Evolutionary conservation across 2,888 invertebrate species (phyloP).

Genomic region (Athripsodes cinereus): DNA sequence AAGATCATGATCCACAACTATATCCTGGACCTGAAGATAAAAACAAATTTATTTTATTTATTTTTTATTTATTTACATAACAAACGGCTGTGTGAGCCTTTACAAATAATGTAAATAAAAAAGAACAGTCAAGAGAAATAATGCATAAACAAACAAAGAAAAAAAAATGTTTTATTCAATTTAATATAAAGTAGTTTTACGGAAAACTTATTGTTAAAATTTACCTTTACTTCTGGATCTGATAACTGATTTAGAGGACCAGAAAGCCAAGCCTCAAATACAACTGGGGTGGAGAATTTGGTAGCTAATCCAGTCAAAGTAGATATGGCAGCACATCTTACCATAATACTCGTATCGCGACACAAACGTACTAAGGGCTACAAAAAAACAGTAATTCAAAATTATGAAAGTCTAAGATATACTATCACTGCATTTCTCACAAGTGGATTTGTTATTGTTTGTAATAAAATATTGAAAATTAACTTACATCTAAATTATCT

Average conservation of each 20-base stretch:
- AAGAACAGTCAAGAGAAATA: no score
- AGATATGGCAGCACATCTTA: conserved; percentile 40
- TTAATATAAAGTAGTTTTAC: background rate
- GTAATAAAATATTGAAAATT: background rate
- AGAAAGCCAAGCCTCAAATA: conserved; percentile 40
- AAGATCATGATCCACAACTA: conserved; percentile 39
- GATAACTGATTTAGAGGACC: conserved; percentile 44
- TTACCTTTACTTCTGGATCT: conserved; percentile 44
- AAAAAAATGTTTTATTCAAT: background rate
- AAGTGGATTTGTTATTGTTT: background rate
- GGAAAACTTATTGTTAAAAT: background rate
- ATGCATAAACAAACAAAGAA: no score
- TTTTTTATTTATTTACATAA: no score
- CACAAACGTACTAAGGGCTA: conserved; percentile 42
- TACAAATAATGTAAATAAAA: background rate
- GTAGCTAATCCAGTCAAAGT: conserved; percentile 37
- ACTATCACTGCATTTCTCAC: no score
- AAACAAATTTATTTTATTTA: background rate
- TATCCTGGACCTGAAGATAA: conserved; percentile 46
- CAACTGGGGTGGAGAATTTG: conserved; percentile 30
- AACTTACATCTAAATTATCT: conserved; percentile 21
- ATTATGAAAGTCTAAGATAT: no score
- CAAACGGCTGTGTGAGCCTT: no score
- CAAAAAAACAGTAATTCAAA: background rate
- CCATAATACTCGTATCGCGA: conserved; percentile 43